Percentiles rank a stretch among this genome's conserved stretches.
Conservation (phyloP, 2,888 invertebrate genomes). For the Apantesis nais region DNA sequence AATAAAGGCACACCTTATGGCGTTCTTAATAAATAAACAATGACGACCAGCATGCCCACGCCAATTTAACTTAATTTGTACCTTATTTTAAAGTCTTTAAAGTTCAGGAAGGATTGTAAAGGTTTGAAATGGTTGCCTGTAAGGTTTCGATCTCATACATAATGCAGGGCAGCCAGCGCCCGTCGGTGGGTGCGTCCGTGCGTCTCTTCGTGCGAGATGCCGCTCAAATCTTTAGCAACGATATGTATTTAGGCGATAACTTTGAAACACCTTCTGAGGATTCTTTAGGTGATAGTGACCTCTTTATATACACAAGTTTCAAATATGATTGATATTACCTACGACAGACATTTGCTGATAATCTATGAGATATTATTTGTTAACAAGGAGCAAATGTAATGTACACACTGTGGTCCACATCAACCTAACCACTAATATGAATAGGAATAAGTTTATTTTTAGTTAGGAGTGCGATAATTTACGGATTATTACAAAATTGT, state of each 20-base stretch:
- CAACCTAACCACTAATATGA: too few species aligned
- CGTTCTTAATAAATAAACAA: slow-evolving; percentile 53
- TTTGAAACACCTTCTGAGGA: slow-evolving; percentile 32
- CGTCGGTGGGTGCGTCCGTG: slow-evolving; percentile 39
- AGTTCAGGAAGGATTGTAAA: slow-evolving; percentile 14
- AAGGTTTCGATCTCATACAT: slow-evolving; percentile 55
- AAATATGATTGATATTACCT: not conserved
- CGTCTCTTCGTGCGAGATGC: slow-evolving; percentile 34
- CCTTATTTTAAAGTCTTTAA: slow-evolving; percentile 12
- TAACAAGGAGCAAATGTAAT: too few species aligned
- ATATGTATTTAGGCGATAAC: slow-evolving; percentile 63
- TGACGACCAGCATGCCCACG: not conserved
- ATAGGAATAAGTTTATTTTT: too few species aligned
- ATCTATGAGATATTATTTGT: too few species aligned
- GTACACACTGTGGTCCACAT: too few species aligned
- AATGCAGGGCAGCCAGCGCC: slow-evolving; percentile 55
- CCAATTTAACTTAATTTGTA: slow-evolving; percentile 31
- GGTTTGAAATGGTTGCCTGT: slow-evolving; percentile 16
- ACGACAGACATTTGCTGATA: not conserved
- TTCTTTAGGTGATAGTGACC: not conserved
- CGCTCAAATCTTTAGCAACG: slow-evolving; percentile 60
- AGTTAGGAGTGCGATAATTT: too few species aligned
- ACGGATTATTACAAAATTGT: too few species aligned
- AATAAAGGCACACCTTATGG: slow-evolving; percentile 30
- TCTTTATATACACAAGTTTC: not conserved